Conservation (phyloP, 2,113 vertebrate genomes). For the Sylvilagus bachmani region DNA sequence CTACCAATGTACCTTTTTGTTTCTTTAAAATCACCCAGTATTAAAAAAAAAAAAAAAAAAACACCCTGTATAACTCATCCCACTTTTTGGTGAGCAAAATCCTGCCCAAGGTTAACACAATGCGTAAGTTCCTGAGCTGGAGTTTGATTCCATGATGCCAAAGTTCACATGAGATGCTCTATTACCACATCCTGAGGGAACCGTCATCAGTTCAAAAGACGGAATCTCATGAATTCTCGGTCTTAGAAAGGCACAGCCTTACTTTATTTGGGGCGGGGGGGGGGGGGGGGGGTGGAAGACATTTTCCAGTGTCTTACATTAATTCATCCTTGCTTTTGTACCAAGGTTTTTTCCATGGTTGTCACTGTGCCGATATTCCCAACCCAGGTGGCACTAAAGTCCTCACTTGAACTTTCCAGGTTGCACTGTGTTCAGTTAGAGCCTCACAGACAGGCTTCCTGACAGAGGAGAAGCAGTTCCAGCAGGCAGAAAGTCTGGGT, state of each 20-base stretch:
- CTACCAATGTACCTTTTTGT: neutral
- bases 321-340: neutral
- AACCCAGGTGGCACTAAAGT: neutral
- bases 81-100: neutral
- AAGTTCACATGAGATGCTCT: neutral
- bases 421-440: neutral
- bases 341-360: neutral
- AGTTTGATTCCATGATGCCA: neutral
- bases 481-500: neutral
- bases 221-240: neutral
- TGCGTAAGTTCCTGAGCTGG: neutral
- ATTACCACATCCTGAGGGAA: neutral
- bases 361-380: neutral
- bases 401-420: constrained; percentile 7
- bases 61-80: neutral
- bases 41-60: neutral
- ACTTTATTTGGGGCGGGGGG: neutral
- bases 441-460: neutral
- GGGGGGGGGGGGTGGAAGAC: no score
- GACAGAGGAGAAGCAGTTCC: neutral
- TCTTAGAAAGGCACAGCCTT: neutral
- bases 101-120: neutral
- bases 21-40: neutral
- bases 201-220: neutral
- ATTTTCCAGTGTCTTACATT: neutral